Evolutionary conservation across 1,140 invertebrate genomes (phyloP).

Genomic region (Manduca sexta): DNA sequence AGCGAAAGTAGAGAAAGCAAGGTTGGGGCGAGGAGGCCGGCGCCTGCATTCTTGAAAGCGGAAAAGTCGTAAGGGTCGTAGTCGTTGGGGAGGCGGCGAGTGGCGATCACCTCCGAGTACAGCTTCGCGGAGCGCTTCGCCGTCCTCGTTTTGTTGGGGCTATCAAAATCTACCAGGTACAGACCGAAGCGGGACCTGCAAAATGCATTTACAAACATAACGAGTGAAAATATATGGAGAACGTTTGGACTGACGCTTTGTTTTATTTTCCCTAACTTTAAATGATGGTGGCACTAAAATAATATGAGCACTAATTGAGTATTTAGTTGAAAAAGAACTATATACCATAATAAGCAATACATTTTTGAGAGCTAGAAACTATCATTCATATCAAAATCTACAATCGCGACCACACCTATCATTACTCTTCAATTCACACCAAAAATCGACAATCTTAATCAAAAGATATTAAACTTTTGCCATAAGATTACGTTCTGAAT

Average conservation of each 20-base stretch:
- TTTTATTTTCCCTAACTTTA: slow-evolving; percentile 48
- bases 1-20: slow-evolving; percentile 39
- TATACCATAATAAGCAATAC: no score
- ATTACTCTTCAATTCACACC: no score
- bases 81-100: slow-evolving; percentile 47
- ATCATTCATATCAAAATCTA: no score
- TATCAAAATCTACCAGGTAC: slow-evolving; percentile 82
- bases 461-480: no score
- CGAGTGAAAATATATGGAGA: slow-evolving; percentile 60
- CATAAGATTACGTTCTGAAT: no score
- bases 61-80: slow-evolving; percentile 66
- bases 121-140: slow-evolving; percentile 81
- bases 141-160: slow-evolving; percentile 79
- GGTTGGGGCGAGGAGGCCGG: slow-evolving; percentile 31
- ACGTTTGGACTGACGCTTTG: slow-evolving; percentile 47
- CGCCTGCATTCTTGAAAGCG: slow-evolving; percentile 45
- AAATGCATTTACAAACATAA: slow-evolving; percentile 68
- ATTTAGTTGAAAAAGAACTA: no score
- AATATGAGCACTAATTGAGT: no score
- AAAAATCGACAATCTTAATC: no score
- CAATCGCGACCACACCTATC: no score
- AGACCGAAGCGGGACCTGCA: slow-evolving; percentile 83
- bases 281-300: no score
- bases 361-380: no score
- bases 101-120: slow-evolving; percentile 58